Percentiles rank a stretch among this genome's conserved stretches.
Conservation (phyloP, 2,888 invertebrate genomes). For the Acronicta aceris region DNA sequence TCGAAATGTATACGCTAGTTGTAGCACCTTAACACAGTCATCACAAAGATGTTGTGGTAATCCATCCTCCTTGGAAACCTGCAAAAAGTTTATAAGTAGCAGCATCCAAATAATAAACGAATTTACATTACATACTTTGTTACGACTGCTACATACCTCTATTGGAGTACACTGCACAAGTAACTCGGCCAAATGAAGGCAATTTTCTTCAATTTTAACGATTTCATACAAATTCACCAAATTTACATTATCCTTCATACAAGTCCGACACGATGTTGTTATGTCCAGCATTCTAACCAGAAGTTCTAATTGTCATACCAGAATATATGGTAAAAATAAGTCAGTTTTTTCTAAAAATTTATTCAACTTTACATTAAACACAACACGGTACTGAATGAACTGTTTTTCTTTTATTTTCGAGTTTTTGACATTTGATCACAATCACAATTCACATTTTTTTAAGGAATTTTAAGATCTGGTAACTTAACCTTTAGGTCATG, state of each 20-base stretch:
- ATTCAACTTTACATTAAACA: too few species aligned
- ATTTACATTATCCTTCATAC: slow-evolving; percentile 76
- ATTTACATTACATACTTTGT: neutral
- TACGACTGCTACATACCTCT: slow-evolving; percentile 63
- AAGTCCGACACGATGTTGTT: slow-evolving; percentile 77
- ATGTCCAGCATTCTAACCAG: slow-evolving; percentile 67
- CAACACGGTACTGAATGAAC: too few species aligned
- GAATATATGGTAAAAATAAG: too few species aligned
- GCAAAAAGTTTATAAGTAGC: slow-evolving; percentile 40
- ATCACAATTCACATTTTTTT: too few species aligned
- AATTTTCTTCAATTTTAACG: slow-evolving; percentile 70
- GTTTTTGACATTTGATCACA: too few species aligned
- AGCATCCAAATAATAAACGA: neutral
- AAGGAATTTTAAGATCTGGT: too few species aligned
- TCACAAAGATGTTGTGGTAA: slow-evolving; percentile 90
- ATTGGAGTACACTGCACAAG: slow-evolving; percentile 73
- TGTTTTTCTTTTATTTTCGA: too few species aligned
- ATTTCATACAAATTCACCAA: slow-evolving; percentile 74
- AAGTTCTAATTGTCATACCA: neutral
- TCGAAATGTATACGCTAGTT: slow-evolving; percentile 82
- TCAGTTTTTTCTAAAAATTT: too few species aligned
- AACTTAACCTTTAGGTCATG: too few species aligned
- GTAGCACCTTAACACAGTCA: slow-evolving; percentile 85
- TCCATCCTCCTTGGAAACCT: slow-evolving; percentile 86
- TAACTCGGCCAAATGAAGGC: slow-evolving; percentile 70